A percentile compares a stretch with the other conserved stretches of the same genome.
phyloP scores from a whole-genome alignment of 2,113 vertebrate genomes.

The Sinocyclocheilus anshuiensis region DNA sequence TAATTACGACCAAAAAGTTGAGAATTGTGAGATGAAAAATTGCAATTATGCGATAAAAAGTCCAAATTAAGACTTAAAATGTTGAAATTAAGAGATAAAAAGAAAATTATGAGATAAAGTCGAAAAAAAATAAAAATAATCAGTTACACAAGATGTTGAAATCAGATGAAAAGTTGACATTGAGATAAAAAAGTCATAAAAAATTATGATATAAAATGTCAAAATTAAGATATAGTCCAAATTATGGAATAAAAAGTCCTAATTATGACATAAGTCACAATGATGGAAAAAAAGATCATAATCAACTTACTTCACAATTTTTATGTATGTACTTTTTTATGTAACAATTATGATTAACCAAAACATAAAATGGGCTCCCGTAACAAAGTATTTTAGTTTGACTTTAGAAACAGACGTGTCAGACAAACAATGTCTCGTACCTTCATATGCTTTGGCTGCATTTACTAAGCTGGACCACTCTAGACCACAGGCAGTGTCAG shows the following conservation, averaged over 20 bases:
- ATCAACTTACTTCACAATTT: background rate
- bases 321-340: background rate
- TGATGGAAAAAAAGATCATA: background rate
- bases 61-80: too few relatives aligned
- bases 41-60: background rate
- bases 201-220: too few relatives aligned
- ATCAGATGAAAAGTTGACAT: too few relatives aligned
- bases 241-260: background rate
- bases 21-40: background rate
- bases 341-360: background rate
- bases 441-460: slow-evolving; percentile 89
- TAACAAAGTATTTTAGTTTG: background rate
- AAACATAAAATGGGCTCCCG: background rate
- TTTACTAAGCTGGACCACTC: slow-evolving; percentile 92
- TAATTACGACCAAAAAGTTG: too few relatives aligned
- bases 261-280: background rate
- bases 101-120: too few relatives aligned
- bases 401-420: too few relatives aligned
- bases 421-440: slow-evolving; percentile 63
- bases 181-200: too few relatives aligned
- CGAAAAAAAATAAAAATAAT: too few relatives aligned
- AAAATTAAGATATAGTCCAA: too few relatives aligned
- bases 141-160: too few relatives aligned
- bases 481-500: slow-evolving; percentile 84
- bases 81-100: too few relatives aligned